A percentile compares a stretch with the other conserved stretches of the same genome.
Evolutionary conservation across 1,140 invertebrate species (phyloP).

Genomic region (Spodoptera frugiperda): DNA sequence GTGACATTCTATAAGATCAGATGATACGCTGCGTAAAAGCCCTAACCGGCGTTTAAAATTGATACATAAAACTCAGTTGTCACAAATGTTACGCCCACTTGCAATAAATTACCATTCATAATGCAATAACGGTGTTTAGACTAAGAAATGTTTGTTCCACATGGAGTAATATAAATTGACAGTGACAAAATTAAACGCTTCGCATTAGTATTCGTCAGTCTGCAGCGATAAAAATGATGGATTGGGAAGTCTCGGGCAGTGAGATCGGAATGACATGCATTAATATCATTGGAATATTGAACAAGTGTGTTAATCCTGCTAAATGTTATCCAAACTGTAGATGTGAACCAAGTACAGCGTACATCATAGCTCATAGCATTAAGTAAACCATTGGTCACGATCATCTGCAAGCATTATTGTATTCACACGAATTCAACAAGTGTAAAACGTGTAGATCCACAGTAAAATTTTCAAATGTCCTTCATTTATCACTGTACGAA

Average conservation of each 20-base stretch:
- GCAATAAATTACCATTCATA: constrained; percentile 38
- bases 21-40: constrained; percentile 19
- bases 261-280: not conserved
- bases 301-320: constrained; percentile 24
- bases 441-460: constrained; percentile 18
- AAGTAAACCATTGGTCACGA: constrained; percentile 42
- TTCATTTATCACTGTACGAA: constrained; percentile 20
- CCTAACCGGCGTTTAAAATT: constrained; percentile 31
- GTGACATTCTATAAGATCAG: constrained; percentile 45
- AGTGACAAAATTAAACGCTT: constrained; percentile 38
- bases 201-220: constrained; percentile 26
- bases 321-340: constrained; percentile 22
- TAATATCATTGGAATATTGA: not conserved
- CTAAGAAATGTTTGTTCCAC: constrained; percentile 23
- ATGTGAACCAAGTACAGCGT: not conserved
- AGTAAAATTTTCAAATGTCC: constrained; percentile 35
- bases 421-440: constrained; percentile 41
- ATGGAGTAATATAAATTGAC: constrained; percentile 29
- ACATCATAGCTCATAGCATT: not conserved
- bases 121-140: constrained; percentile 29
- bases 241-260: not conserved
- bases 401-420: constrained; percentile 11
- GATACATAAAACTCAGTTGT: constrained; percentile 15
- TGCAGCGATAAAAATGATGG: constrained; percentile 31
- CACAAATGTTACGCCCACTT: constrained; percentile 16